A percentile compares a stretch with the other conserved stretches of the same genome.
phyloP scores from a whole-genome alignment of 2,113 vertebrate genomes.

The Syngnathus scovelli region DNA sequence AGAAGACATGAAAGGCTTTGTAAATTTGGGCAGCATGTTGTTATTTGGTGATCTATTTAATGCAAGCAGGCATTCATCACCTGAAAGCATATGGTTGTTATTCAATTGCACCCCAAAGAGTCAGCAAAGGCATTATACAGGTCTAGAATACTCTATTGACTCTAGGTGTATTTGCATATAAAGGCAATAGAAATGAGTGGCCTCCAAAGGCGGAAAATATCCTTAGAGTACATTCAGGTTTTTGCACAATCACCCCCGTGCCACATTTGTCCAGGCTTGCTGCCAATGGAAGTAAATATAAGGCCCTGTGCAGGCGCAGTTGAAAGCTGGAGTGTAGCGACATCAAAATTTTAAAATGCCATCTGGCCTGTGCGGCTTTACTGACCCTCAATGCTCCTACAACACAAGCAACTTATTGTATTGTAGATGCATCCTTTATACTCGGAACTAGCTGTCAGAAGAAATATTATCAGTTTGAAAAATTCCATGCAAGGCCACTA shows the following conservation, averaged over 20 bases:
- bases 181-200: conserved; percentile 17
- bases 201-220: conserved; percentile 8
- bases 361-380: conserved; percentile 35
- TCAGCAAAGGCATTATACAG: neutral
- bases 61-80: neutral
- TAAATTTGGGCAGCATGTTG: neutral
- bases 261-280: conserved; percentile 38
- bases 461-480: neutral
- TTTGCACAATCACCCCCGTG: conserved; percentile 33
- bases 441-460: neutral
- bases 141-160: conserved; percentile 9
- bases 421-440: conserved; percentile 4
- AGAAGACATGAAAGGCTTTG: conserved; percentile 6
- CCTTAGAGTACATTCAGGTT: conserved; percentile 19
- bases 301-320: conserved; percentile 28
- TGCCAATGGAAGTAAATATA: conserved; percentile 37
- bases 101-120: conserved; percentile 15
- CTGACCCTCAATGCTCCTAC: conserved; percentile 10
- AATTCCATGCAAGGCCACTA: neutral
- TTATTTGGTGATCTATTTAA: conserved; percentile 7
- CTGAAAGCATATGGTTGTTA: neutral
- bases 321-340: conserved; percentile 31
- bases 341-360: conserved; percentile 44
- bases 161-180: conserved; percentile 14
- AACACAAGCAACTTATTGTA: conserved; percentile 10